Conservation (phyloP, 1,140 invertebrate genomes). For the Atopsyche davidsoni region DNA sequence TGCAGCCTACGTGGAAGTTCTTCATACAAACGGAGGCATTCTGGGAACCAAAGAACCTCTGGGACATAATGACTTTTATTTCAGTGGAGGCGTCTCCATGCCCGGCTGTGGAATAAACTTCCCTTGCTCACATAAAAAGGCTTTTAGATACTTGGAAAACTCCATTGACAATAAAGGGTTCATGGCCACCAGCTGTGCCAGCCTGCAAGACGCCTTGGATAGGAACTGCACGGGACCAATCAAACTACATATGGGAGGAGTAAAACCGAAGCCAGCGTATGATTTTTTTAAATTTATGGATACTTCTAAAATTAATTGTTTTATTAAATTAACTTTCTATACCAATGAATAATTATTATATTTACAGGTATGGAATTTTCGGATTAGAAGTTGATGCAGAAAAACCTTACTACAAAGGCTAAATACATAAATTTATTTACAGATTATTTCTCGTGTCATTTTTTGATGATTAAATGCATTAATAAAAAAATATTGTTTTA, state of each 20-base stretch:
- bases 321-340: background rate
- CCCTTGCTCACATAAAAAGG: slow-evolving; percentile 30
- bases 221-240: slow-evolving; percentile 6
- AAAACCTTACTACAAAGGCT: background rate
- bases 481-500: no score
- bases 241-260: slow-evolving; percentile 20
- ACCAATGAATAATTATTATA: background rate
- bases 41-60: slow-evolving; percentile 45
- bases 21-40: slow-evolving; percentile 59
- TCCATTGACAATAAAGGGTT: slow-evolving; percentile 24
- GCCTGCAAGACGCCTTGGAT: slow-evolving; percentile 1
- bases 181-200: slow-evolving; percentile 13
- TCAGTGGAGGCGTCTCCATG: slow-evolving; percentile 46
- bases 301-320: background rate
- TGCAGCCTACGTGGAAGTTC: slow-evolving; percentile 60
- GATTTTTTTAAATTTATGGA: background rate
- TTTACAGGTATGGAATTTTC: background rate
- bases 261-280: slow-evolving; percentile 10
- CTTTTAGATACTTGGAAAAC: slow-evolving; percentile 36
- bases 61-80: slow-evolving; percentile 55
- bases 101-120: slow-evolving; percentile 39
- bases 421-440: background rate
- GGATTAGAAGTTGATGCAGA: background rate
- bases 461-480: no score
- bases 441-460: no score